phyloP scores from a whole-genome alignment of 2,888 invertebrate species.

The Sussaba pulchella region DNA sequence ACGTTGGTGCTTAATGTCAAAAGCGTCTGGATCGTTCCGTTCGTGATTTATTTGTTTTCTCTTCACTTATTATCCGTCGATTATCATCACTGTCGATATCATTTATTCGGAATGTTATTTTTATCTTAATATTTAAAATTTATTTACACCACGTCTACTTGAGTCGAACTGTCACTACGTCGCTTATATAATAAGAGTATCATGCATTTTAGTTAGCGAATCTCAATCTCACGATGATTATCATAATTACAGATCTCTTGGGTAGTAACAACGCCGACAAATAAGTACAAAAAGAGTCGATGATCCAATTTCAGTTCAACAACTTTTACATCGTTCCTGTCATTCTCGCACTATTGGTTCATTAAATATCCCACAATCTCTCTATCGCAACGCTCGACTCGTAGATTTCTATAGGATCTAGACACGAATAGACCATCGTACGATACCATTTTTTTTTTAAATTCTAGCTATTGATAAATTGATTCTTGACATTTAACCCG shows the following conservation, averaged over 20 bases:
- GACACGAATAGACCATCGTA: conserved; percentile 67
- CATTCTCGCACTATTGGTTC: conserved; percentile 1
- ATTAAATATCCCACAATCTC: conserved; percentile 2
- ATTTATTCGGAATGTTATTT: conserved; percentile 9
- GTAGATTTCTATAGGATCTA: conserved; percentile 58
- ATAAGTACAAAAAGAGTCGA: conserved; percentile 45
- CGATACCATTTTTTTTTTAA: conserved; percentile 57
- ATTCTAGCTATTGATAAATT: too few relatives aligned
- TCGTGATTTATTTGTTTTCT: not conserved
- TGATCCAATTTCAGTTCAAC: conserved; percentile 4
- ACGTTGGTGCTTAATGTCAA: not conserved
- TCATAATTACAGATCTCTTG: conserved; percentile 30
- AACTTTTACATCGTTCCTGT: conserved; percentile 14
- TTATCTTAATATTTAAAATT: conserved; percentile 37
- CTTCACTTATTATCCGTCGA: conserved; percentile 17
- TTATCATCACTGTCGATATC: conserved; percentile 5
- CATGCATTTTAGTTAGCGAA: conserved; percentile 22
- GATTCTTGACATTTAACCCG: conserved; percentile 30
- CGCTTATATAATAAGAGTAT: conserved; percentile 9
- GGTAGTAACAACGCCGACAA: conserved; percentile 22
- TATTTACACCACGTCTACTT: conserved; percentile 53
- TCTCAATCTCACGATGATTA: conserved; percentile 44
- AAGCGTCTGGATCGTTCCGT: conserved; percentile 1
- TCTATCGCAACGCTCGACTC: conserved; percentile 15
- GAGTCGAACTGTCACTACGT: conserved; percentile 24